phyloP scores from a whole-genome alignment of 1,140 invertebrate species.

The Chironomus striatipennis region DNA sequence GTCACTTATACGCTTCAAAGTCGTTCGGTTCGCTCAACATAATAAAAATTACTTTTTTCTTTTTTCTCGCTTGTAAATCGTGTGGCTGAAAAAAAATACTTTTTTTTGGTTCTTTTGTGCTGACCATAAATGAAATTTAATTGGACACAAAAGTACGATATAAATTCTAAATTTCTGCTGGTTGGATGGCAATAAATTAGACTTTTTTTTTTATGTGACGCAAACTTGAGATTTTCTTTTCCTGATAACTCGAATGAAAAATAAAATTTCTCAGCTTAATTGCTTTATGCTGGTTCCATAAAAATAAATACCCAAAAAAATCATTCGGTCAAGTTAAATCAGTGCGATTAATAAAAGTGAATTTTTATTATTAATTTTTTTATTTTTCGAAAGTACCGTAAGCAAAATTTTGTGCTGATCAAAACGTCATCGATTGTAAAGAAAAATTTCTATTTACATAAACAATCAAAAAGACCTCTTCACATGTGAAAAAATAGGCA shows the following conservation, averaged over 20 bases:
- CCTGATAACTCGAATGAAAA: not conserved
- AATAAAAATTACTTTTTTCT: not conserved
- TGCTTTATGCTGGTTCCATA: not conserved
- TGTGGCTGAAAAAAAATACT: not conserved
- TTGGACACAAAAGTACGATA: not conserved
- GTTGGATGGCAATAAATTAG: not conserved
- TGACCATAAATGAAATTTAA: not conserved
- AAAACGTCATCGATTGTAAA: not conserved
- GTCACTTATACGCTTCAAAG: not conserved
- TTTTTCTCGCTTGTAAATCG: not conserved
- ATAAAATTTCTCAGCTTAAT: not conserved
- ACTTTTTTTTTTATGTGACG: not conserved
- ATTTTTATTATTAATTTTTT: no score
- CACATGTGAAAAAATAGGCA: no score
- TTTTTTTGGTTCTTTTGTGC: not conserved
- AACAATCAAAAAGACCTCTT: not conserved
- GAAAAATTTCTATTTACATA: not conserved
- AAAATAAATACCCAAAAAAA: not conserved
- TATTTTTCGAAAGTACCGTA: conserved; percentile 1
- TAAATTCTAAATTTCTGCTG: not conserved
- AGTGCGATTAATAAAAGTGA: not conserved
- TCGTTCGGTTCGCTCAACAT: not conserved
- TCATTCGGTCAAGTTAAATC: not conserved
- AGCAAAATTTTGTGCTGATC: conserved; percentile 13
- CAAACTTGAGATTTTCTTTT: not conserved